Percentiles rank a stretch among this genome's conserved stretches.
phyloP scores from a whole-genome alignment of 2,888 invertebrate species.

The Lithosia quadra region DNA sequence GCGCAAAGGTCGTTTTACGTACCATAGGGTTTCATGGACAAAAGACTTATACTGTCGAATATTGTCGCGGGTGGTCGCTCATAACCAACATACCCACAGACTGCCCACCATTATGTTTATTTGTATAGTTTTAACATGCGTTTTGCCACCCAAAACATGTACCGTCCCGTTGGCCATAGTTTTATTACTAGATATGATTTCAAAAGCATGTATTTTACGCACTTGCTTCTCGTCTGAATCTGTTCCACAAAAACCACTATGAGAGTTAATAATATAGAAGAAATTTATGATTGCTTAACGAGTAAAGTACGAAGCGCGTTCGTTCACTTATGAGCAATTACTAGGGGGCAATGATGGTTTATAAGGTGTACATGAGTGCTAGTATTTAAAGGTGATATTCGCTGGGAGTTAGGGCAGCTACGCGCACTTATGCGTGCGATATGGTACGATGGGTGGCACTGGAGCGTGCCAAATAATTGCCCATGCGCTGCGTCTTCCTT shows the following conservation, averaged over 20 bases:
- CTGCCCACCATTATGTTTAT: constrained; percentile 32
- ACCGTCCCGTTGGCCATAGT: neutral
- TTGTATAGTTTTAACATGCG: constrained; percentile 30
- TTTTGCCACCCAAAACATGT: constrained; percentile 26
- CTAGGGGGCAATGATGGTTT: constrained; percentile 40
- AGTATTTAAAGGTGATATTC: constrained; percentile 53
- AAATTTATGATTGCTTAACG: constrained; percentile 64
- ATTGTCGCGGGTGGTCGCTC: constrained; percentile 45
- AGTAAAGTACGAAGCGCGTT: constrained; percentile 62
- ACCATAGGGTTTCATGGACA: constrained; percentile 24
- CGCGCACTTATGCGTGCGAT: constrained; percentile 72
- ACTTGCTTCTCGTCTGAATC: neutral
- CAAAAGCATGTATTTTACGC: neutral
- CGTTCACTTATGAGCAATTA: constrained; percentile 81
- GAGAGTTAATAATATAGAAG: constrained; percentile 56
- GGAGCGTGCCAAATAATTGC: constrained; percentile 74
- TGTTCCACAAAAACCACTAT: constrained; percentile 27
- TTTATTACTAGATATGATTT: neutral
- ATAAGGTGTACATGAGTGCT: constrained; percentile 23
- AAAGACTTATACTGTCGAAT: constrained; percentile 34
- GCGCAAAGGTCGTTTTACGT: constrained; percentile 10
- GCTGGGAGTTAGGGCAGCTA: constrained; percentile 33
- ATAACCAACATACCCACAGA: constrained; percentile 28
- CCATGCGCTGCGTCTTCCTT: constrained; percentile 70
- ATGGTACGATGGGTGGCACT: constrained; percentile 79